These are phyloP conservation scores for Cichladusa arquata DNA, from an alignment of 2,113 vertebrate species.

Conservation along the genomic window DNA sequence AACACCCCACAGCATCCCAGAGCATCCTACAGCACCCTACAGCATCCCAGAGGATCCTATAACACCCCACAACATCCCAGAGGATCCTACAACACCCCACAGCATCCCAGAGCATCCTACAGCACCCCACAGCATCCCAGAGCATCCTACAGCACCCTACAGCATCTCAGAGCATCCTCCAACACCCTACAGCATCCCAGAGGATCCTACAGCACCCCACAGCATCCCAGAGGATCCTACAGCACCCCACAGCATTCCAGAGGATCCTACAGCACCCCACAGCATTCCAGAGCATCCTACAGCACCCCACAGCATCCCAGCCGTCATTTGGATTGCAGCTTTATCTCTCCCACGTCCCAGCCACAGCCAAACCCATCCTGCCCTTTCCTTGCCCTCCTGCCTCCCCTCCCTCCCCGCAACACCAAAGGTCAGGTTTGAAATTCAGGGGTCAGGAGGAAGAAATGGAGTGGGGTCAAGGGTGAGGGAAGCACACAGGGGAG, in stretches of 20 bases:
- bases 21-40: not conserved
- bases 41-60: not conserved
- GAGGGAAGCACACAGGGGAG: constrained; percentile 4
- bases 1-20: not conserved
- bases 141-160: not conserved
- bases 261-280: no score
- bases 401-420: not conserved
- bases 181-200: no score
- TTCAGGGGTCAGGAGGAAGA: constrained; percentile 57
- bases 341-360: not conserved
- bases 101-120: not conserved
- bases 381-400: constrained; percentile 1
- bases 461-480: constrained; percentile 58
- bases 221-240: not conserved
- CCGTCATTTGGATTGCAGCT: not conserved
- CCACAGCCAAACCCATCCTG: not conserved
- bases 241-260: not conserved
- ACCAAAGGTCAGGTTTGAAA: constrained; percentile 55
- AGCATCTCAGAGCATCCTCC: not conserved
- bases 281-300: not conserved
- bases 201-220: no score
- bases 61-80: not conserved
- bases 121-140: not conserved
- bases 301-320: not conserved
- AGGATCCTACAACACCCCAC: no score